Conservation (phyloP, 2,113 vertebrate species). For the Polypterus bichir region DNA sequence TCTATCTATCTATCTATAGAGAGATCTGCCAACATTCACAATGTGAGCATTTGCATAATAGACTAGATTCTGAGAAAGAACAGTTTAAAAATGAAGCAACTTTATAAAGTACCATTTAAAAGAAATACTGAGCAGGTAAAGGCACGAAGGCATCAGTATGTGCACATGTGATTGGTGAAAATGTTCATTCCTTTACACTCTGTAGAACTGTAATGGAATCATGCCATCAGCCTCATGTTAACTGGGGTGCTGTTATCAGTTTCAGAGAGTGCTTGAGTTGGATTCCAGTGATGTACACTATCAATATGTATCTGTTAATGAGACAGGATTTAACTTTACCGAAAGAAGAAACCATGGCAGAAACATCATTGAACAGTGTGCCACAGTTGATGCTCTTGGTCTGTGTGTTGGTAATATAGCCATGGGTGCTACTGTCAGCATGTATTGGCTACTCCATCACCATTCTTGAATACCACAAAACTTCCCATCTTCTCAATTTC, state of each 20-base stretch:
- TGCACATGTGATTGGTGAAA: conserved; percentile 8
- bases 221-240: conserved; percentile 10
- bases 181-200: conserved; percentile 3
- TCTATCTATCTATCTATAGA: too few relatives aligned
- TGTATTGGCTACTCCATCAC: too few relatives aligned
- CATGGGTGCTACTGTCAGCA: too few relatives aligned
- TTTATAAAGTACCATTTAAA: conserved; percentile 12
- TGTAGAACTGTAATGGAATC: conserved; percentile 10
- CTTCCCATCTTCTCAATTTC: too few relatives aligned
- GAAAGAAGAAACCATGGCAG: too few relatives aligned
- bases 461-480: too few relatives aligned
- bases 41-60: too few relatives aligned
- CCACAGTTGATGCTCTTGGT: too few relatives aligned
- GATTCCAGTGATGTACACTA: conserved; percentile 7
- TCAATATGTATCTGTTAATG: conserved; percentile 12
- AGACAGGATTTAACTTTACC: conserved; percentile 15
- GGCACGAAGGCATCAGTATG: conserved; percentile 6
- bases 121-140: conserved; percentile 10
- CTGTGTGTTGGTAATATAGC: too few relatives aligned
- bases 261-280: conserved; percentile 10
- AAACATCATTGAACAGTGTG: too few relatives aligned
- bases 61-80: too few relatives aligned
- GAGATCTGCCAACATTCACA: too few relatives aligned
- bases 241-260: conserved; percentile 8
- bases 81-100: conserved; percentile 12